A percentile compares a stretch with the other conserved stretches of the same genome.
Conservation (phyloP, 2,888 invertebrate genomes). For the Nesidiocoris tenuis region DNA sequence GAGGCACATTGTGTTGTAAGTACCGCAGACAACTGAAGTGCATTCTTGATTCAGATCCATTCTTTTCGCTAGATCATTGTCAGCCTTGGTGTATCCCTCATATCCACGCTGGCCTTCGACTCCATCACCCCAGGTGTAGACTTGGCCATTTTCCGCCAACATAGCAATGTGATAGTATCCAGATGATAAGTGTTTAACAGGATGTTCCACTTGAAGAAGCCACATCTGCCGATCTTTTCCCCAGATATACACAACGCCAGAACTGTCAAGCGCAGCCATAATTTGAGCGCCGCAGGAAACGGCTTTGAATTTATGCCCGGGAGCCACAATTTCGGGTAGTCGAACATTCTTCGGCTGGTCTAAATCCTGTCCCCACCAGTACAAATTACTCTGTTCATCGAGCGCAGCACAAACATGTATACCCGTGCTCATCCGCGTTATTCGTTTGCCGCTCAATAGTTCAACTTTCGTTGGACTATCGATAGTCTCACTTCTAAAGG, state of each 20-base stretch:
- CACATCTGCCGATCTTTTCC: neutral
- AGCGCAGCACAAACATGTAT: neutral
- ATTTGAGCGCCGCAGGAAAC: neutral
- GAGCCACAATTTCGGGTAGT: neutral
- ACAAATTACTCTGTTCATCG: neutral
- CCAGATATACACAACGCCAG: neutral
- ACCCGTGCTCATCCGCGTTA: neutral
- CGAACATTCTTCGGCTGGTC: neutral
- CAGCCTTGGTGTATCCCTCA: no score
- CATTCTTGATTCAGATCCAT: neutral
- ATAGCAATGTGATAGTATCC: neutral
- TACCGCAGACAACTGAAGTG: neutral
- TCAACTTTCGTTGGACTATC: neutral
- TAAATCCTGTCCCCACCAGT: slow-evolving; percentile 11
- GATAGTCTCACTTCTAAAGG: neutral
- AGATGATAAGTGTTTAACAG: neutral
- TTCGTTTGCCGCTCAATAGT: neutral
- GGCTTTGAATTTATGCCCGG: neutral
- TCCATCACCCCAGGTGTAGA: neutral
- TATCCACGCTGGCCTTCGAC: neutral
- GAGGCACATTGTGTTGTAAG: neutral
- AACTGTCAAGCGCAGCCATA: neutral
- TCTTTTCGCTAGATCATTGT: neutral
- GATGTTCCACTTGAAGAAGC: neutral
- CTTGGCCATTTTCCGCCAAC: neutral